These are phyloP conservation scores for Phylloscopus trochilus DNA, from an alignment of 2,113 vertebrate species.

Conservation along the genomic window DNA sequence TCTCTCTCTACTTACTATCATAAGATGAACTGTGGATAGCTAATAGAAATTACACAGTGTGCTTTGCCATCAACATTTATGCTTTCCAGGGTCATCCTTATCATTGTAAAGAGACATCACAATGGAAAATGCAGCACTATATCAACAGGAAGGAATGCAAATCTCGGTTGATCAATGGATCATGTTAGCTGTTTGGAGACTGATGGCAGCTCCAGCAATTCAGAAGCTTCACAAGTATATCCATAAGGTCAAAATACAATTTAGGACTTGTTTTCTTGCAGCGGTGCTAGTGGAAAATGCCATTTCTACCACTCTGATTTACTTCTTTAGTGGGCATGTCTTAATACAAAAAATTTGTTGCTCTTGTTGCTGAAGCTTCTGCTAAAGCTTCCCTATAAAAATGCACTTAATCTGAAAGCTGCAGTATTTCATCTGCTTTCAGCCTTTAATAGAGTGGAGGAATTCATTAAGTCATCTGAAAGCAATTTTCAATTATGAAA, in stretches of 20 bases:
- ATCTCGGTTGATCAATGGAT: constrained; percentile 4
- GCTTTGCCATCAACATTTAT: constrained; percentile 7
- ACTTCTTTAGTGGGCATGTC: background rate
- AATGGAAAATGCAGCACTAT: background rate
- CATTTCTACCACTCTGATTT: constrained; percentile 1
- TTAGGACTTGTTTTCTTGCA: background rate
- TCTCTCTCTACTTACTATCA: background rate
- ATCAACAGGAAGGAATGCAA: constrained; percentile 11
- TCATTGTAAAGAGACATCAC: constrained; percentile 10
- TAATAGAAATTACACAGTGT: constrained; percentile 13
- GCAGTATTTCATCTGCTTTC: constrained; percentile 29
- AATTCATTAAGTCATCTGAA: constrained; percentile 58
- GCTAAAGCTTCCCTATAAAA: constrained; percentile 17
- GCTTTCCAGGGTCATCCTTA: background rate
- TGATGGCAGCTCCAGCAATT: background rate
- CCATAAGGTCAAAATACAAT: background rate
- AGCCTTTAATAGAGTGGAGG: constrained; percentile 26
- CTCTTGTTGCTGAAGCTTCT: constrained; percentile 8
- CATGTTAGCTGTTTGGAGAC: background rate
- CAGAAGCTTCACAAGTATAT: background rate
- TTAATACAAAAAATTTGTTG: constrained; percentile 10
- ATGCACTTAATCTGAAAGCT: constrained; percentile 17
- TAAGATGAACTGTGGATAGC: constrained; percentile 24
- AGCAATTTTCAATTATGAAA: constrained; percentile 70
- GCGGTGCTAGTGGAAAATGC: background rate